phyloP scores from a whole-genome alignment of 2,113 vertebrate genomes.

The Campylorhamphus procurvoides region DNA sequence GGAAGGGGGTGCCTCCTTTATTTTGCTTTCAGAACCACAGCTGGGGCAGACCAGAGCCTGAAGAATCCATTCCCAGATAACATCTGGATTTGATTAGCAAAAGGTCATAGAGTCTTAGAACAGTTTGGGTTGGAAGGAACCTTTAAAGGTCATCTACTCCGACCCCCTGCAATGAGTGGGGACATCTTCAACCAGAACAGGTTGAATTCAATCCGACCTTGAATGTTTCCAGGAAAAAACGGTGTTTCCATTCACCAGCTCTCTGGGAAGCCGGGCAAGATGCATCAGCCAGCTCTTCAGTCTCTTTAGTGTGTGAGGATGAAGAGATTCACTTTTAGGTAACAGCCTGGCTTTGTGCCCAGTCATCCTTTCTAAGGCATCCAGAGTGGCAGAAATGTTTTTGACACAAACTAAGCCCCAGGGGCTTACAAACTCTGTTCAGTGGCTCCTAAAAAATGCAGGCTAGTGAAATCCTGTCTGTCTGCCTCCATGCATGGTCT shows the following conservation, averaged over 20 bases:
- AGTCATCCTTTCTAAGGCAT: neutral
- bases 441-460: neutral
- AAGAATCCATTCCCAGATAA: neutral
- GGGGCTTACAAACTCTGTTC: neutral
- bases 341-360: constrained; percentile 15
- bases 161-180: neutral
- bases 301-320: neutral
- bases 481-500: neutral
- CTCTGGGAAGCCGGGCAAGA: neutral
- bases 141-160: neutral
- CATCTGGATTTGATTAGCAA: neutral
- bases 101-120: neutral
- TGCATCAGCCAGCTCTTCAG: neutral
- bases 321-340: neutral
- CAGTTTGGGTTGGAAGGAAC: neutral
- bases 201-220: neutral
- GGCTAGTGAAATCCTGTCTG: neutral
- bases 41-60: neutral
- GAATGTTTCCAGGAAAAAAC: neutral
- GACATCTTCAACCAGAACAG: neutral
- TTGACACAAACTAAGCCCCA: neutral
- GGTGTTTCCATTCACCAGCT: neutral
- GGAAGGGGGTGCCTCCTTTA: neutral
- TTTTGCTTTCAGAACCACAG: neutral
- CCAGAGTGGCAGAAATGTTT: neutral